Percentiles rank a stretch among this genome's conserved stretches.
phyloP scores from a whole-genome alignment of 2,113 vertebrate species.

The Zosterops japonicus region DNA sequence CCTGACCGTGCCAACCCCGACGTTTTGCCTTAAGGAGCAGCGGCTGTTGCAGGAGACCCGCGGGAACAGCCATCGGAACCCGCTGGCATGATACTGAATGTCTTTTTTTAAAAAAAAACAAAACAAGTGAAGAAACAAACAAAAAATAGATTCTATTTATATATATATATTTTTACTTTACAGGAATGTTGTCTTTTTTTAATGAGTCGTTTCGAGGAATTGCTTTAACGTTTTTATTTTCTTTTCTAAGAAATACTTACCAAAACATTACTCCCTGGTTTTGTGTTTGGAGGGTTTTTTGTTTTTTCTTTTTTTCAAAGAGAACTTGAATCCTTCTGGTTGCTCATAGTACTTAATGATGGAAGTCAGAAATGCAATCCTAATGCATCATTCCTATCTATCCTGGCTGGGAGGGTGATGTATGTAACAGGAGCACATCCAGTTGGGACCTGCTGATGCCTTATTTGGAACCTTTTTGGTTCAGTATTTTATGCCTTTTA shows the following conservation, averaged over 20 bases:
- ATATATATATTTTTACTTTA: constrained; percentile 66
- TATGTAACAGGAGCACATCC: not conserved
- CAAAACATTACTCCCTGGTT: constrained; percentile 50
- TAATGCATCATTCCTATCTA: not conserved
- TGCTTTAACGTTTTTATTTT: constrained; percentile 50
- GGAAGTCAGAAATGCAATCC: not conserved
- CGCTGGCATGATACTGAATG: constrained; percentile 36
- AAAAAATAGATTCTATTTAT: constrained; percentile 48
- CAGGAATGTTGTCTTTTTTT: constrained; percentile 63
- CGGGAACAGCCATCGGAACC: not conserved
- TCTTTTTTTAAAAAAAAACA: not conserved
- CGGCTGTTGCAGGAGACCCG: not conserved
- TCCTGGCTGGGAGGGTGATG: not conserved
- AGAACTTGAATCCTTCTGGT: constrained; percentile 66
- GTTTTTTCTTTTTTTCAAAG: not conserved
- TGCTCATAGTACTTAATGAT: not conserved
- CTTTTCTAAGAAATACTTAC: constrained; percentile 74
- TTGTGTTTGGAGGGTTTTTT: not conserved
- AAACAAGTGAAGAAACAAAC: not conserved
- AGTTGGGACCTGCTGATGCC: constrained; percentile 67
- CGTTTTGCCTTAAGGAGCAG: constrained; percentile 73
- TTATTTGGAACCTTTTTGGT: constrained; percentile 67
- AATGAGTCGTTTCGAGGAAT: constrained; percentile 59
- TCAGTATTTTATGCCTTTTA: constrained; percentile 54
- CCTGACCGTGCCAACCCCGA: constrained; percentile 33